A percentile compares a stretch with the other conserved stretches of the same genome.
Evolutionary conservation across 2,888 invertebrate species (phyloP).

Genomic region (Ormyrus nitidulus): DNA sequence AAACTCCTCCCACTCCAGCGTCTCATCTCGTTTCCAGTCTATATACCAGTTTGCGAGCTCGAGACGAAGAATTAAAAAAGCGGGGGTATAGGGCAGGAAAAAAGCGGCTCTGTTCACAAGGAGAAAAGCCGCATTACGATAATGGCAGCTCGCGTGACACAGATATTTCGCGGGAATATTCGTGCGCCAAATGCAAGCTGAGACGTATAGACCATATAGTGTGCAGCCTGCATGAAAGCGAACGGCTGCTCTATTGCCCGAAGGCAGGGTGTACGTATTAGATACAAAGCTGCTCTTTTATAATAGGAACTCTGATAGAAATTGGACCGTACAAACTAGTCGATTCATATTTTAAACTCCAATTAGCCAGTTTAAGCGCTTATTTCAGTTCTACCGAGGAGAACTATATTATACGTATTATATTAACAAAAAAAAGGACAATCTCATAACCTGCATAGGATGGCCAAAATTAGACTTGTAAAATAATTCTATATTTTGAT

Average conservation of each 20-base stretch:
- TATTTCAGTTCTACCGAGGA: too few relatives aligned
- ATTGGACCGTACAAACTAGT: too few relatives aligned
- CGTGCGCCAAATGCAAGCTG: background rate
- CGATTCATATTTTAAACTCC: too few relatives aligned
- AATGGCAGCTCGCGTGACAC: constrained; percentile 20
- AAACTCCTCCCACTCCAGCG: constrained; percentile 27
- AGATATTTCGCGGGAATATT: background rate
- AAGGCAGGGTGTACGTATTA: background rate
- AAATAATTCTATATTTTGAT: too few relatives aligned
- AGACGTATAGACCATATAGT: too few relatives aligned
- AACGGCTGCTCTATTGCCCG: background rate
- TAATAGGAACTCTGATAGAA: too few relatives aligned
- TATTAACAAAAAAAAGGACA: too few relatives aligned
- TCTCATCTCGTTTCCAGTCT: constrained; percentile 28
- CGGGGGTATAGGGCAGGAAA: constrained; percentile 6
- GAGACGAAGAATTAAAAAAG: background rate
- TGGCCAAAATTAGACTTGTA: too few relatives aligned
- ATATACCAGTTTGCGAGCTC: background rate
- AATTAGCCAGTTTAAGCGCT: too few relatives aligned
- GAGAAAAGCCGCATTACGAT: constrained; percentile 17
- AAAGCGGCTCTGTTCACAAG: background rate
- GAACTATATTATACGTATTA: too few relatives aligned
- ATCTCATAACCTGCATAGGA: too few relatives aligned
- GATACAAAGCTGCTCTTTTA: background rate
- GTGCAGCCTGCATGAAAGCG: background rate